Base-by-base conservation (phyloP, 2,113 vertebrate genomes). In the Pantherophis guttatus region DNA sequence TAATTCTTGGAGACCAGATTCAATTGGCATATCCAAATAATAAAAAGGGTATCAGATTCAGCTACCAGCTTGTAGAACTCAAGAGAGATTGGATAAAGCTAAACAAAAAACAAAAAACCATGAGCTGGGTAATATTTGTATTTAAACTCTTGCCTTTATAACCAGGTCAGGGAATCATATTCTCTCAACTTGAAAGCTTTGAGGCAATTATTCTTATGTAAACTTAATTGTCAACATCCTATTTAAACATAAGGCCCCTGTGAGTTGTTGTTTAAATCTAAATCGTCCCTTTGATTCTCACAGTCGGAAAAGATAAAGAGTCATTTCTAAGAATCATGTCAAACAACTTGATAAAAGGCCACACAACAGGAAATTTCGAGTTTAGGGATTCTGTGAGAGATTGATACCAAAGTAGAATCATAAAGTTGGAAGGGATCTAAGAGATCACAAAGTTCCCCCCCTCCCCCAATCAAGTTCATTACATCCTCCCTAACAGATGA, bases 131-230 rank as follows among this genome's bases (percentile, higher is more conserved):
- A 39, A 62, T 54, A 19, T 89, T 93, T 59, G 12, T 53, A n/a
- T 86, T 86, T 39, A 62, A 86, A 85, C 26, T 44, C 53, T n/a
- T 62, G 57, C 54, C 48, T 86, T 90, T 65, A 50, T 54, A 88
- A 48, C 87, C 23, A 59, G 50, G 54, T 50, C 33, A 86, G 29
- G n/a, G 92, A 53, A 62, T 39, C 19, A 86, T 65, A 59, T 86
- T 48, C 91, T 92, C 5, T 65, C 26, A 62, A 53, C 70, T 92
- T 50, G 50, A 33, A 88, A 54, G 50, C 33, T 17, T 3, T 62
- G 88, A 86, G 88, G 86, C 91, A 7, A 87, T 92, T 87, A 89
- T 65, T 62, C 48, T 89, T 92, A 65, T 90, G 70, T 92, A 86
- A 58, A 65, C 33, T 55, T 92, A 90, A 89, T 53, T 8, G 48